Evolutionary conservation across 2,888 invertebrate genomes (phyloP).

Genomic region (Tortrix viridana): DNA sequence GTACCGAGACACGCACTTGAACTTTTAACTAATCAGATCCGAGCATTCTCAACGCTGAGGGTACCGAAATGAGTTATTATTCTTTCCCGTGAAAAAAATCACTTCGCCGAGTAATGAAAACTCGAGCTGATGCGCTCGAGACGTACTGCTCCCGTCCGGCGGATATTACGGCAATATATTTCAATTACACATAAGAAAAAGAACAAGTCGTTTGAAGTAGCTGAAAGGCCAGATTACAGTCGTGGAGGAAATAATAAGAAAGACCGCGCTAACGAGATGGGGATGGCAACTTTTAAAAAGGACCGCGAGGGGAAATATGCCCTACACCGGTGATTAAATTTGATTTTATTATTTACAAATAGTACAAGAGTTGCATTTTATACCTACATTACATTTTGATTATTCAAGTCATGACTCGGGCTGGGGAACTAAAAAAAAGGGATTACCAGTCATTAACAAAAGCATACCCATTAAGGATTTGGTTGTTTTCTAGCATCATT

Average conservation of each 20-base stretch:
- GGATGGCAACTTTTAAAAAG: constrained; percentile 71
- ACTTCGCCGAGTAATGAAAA: constrained; percentile 81
- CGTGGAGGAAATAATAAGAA: constrained; percentile 78
- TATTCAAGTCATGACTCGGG: too few relatives aligned
- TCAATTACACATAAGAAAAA: constrained; percentile 84
- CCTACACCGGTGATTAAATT: constrained; percentile 66
- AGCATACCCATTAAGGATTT: constrained; percentile 2
- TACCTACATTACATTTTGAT: too few relatives aligned
- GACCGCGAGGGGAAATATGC: constrained; percentile 64
- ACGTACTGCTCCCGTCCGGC: constrained; percentile 75
- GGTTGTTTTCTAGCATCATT: constrained; percentile 1
- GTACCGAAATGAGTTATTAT: constrained; percentile 81
- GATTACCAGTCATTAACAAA: constrained; percentile 2
- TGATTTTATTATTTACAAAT: constrained; percentile 28
- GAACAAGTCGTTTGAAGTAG: constrained; percentile 83
- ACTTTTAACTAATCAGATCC: constrained; percentile 40
- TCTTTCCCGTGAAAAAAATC: constrained; percentile 77
- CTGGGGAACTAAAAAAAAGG: background rate
- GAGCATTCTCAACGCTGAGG: constrained; percentile 63
- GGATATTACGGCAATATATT: constrained; percentile 84
- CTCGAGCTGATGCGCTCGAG: constrained; percentile 79
- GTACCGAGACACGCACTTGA: constrained; percentile 30
- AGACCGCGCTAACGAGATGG: constrained; percentile 74
- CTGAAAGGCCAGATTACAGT: constrained; percentile 82
- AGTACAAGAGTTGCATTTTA: background rate